These are phyloP conservation scores for Malurus melanocephalus DNA, from an alignment of 2,113 vertebrate genomes.

Conservation along the genomic window DNA sequence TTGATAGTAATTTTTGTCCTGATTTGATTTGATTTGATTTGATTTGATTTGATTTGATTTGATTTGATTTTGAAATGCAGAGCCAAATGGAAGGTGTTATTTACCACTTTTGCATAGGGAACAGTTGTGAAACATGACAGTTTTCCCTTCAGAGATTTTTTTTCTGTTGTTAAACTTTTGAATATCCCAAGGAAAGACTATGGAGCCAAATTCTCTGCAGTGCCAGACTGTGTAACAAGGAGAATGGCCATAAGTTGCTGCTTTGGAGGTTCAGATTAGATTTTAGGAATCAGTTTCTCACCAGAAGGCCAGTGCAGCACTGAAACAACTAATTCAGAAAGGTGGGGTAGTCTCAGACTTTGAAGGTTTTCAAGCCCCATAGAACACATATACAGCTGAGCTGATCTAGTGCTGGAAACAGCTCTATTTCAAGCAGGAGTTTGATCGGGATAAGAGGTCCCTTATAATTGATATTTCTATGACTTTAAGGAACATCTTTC, in stretches of 20 bases:
- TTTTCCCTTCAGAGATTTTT: neutral
- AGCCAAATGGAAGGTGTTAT: neutral
- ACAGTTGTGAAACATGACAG: neutral
- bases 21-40: conserved; percentile 8
- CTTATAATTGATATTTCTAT: neutral
- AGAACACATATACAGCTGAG: neutral
- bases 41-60: conserved; percentile 15
- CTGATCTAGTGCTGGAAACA: neutral
- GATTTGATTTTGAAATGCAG: neutral
- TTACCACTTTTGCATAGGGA: neutral
- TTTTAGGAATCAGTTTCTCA: neutral
- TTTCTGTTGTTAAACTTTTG: neutral
- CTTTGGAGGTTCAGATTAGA: neutral
- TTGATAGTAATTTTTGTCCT: neutral
- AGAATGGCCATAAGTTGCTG: neutral
- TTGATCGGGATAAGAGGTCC: neutral
- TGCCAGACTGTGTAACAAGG: neutral
- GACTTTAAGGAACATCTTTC: neutral
- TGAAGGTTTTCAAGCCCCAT: neutral
- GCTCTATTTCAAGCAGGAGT: neutral
- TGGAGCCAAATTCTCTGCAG: neutral
- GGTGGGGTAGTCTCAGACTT: neutral
- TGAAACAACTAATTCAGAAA: neutral
- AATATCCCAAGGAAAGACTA: neutral
- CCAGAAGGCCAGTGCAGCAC: neutral